These are phyloP conservation scores for Hylaeus volcanicus DNA, from an alignment of 1,140 invertebrate species.

Conservation along the genomic window DNA sequence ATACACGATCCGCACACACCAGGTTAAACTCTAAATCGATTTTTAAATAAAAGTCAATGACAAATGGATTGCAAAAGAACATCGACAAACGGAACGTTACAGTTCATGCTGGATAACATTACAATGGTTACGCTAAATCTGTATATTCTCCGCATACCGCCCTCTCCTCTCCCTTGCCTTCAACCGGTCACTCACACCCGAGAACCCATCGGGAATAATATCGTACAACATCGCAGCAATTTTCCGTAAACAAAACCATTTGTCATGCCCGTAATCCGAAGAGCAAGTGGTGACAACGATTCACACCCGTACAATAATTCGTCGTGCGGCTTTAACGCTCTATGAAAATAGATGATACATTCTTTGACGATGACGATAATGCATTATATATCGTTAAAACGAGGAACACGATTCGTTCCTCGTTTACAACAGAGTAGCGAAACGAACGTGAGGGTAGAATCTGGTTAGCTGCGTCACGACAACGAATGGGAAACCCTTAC, in stretches of 20 bases:
- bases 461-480: background rate
- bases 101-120: background rate
- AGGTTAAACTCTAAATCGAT: constrained; percentile 41
- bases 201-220: background rate
- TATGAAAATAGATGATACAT: constrained; percentile 44
- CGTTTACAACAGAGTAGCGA: constrained; percentile 3
- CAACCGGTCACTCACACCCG: too few relatives aligned
- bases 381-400: background rate
- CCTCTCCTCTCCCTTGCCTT: too few relatives aligned
- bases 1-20: constrained; percentile 57
- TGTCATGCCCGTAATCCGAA: background rate
- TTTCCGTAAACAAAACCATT: background rate
- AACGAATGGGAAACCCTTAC: constrained; percentile 17
- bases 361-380: constrained; percentile 8
- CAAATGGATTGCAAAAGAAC: constrained; percentile 6
- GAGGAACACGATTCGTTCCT: background rate
- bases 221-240: background rate
- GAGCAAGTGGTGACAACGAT: constrained; percentile 21
- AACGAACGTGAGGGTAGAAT: constrained; percentile 19
- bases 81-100: background rate
- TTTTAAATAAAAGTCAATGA: constrained; percentile 28
- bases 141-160: background rate
- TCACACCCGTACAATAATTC: constrained; percentile 7
- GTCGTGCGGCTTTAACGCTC: background rate
- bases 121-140: background rate